phyloP scores from a whole-genome alignment of 2,113 vertebrate species.

The Trochalopteron elliotii region DNA sequence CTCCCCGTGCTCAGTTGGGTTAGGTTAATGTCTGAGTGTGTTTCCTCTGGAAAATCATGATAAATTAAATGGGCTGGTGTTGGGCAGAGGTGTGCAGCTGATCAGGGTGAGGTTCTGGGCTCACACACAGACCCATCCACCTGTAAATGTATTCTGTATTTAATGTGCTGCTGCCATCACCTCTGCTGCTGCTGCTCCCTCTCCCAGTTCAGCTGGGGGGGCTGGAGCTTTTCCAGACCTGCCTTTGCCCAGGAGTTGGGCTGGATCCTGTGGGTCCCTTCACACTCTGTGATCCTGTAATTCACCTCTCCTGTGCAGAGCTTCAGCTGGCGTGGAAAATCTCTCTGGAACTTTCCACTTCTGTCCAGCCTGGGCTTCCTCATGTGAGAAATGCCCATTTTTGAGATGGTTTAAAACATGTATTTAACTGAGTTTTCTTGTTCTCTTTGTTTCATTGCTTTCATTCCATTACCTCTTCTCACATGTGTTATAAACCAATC shows the following conservation, averaged over 20 bases:
- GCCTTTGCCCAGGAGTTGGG: background rate
- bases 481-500: background rate
- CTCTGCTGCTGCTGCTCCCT: background rate
- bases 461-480: background rate
- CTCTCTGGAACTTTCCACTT: no score
- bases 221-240: background rate
- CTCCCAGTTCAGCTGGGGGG: background rate
- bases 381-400: background rate
- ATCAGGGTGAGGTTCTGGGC: background rate
- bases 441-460: background rate
- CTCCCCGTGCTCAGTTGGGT: background rate
- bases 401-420: background rate
- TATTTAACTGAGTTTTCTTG: background rate
- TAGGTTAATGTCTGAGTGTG: background rate
- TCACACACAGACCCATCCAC: fast-evolving
- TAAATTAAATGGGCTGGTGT: background rate
- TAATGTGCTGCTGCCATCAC: fast-evolving
- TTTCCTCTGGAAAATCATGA: background rate
- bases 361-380: background rate
- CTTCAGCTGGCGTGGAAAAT: fast-evolving
- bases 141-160: fast-evolving
- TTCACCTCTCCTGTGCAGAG: background rate
- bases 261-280: background rate
- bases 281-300: fast-evolving
- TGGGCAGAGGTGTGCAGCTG: background rate